These are phyloP conservation scores for Sinhomidia bicolor DNA, from an alignment of 2,888 invertebrate species.

Conservation along the genomic window DNA sequence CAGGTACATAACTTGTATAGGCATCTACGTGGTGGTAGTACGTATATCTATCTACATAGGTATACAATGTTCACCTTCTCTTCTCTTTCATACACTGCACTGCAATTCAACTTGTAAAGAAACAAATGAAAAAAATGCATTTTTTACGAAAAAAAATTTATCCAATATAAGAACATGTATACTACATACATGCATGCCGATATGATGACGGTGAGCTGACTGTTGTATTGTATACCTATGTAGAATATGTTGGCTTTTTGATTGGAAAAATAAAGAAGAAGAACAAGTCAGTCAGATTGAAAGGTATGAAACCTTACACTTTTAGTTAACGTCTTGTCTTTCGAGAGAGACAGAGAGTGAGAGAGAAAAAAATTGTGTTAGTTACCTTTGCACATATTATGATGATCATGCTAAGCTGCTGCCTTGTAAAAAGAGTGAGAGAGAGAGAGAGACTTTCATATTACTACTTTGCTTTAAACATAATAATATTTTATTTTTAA, in stretches of 20 bases:
- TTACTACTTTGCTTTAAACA: neutral
- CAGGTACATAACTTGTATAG: neutral
- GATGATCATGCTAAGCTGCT: neutral
- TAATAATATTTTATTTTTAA: neutral
- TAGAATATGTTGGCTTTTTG: neutral
- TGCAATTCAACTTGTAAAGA: neutral
- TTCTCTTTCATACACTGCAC: neutral
- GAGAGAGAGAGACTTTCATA: neutral
- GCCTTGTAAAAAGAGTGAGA: too few relatives aligned
- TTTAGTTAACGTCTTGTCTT: neutral
- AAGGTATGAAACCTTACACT: conserved; percentile 51
- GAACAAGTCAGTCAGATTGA: neutral
- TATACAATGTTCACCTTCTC: neutral
- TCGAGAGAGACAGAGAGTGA: too few relatives aligned
- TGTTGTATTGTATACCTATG: neutral
- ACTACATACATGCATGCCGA: neutral
- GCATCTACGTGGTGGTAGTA: neutral
- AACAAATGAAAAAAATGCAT: conserved; percentile 18
- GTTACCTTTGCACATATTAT: neutral
- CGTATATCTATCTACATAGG: neutral
- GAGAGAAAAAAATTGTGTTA: neutral
- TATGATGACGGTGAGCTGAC: neutral
- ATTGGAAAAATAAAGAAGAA: neutral
- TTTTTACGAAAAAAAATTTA: too few relatives aligned
- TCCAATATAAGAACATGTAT: neutral